Evolutionary conservation across 2,113 vertebrate species (phyloP).

Genomic region (Percopsis transmontana): DNA sequence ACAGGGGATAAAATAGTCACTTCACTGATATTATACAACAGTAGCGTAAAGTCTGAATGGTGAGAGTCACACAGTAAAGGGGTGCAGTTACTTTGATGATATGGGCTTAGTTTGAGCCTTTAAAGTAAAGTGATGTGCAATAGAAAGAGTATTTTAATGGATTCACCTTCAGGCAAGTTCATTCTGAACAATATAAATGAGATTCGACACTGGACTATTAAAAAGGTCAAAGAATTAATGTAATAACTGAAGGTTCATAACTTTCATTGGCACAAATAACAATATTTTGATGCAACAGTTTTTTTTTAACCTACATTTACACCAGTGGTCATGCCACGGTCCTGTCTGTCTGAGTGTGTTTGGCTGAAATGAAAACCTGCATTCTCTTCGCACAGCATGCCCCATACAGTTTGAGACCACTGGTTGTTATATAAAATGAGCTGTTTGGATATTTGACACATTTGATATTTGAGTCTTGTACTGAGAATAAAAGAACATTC

Average conservation of each 20-base stretch:
- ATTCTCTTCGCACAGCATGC: no score
- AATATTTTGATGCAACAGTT: no score
- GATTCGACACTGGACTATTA: background rate
- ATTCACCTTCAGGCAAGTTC: background rate
- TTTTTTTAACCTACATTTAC: no score
- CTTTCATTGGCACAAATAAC: background rate
- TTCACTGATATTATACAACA: background rate
- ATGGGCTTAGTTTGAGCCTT: no score
- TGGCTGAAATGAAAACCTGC: no score
- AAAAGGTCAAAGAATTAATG: background rate
- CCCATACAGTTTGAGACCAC: no score
- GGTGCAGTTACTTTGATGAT: background rate
- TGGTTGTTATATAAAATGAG: no score
- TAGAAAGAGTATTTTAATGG: background rate
- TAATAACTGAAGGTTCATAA: background rate
- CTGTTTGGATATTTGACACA: no score
- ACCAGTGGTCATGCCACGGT: no score
- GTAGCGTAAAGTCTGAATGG: background rate
- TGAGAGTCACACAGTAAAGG: background rate
- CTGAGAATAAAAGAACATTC: no score
- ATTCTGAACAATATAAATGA: background rate
- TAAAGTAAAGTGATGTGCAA: background rate
- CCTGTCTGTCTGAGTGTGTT: no score
- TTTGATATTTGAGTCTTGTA: no score
- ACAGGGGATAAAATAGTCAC: background rate